A percentile compares a stretch with the other conserved stretches of the same genome.
phyloP scores from a whole-genome alignment of 2,113 vertebrate genomes.

The Prionailurus bengalensis region DNA sequence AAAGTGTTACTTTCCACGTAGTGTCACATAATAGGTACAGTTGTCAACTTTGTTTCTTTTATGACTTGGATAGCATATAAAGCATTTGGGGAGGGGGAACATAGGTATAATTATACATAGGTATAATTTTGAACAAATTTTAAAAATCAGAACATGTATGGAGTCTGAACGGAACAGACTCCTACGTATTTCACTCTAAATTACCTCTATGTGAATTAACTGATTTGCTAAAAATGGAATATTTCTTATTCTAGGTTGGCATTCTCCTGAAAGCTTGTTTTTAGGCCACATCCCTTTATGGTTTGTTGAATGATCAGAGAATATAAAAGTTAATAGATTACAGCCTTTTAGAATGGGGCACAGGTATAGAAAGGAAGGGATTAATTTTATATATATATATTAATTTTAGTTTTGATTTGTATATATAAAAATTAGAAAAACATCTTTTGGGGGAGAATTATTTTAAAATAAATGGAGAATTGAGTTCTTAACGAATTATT shows the following conservation, averaged over 20 bases:
- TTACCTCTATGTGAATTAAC: constrained; percentile 1
- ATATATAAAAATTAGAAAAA: neutral
- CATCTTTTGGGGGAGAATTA: neutral
- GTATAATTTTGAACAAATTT: constrained; percentile 21
- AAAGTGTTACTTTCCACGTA: neutral
- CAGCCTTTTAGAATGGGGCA: constrained; percentile 2
- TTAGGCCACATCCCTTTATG: constrained; percentile 34
- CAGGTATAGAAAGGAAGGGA: neutral
- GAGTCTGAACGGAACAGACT: neutral
- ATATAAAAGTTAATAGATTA: constrained; percentile 25
- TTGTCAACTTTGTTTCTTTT: neutral
- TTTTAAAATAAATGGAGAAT: constrained; percentile 30
- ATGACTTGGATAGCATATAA: neutral
- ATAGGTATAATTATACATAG: neutral
- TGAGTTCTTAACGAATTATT: constrained; percentile 4
- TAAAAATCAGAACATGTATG: neutral
- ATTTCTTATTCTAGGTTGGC: constrained; percentile 27
- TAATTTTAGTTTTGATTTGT: neutral
- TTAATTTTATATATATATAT: neutral
- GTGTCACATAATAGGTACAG: neutral
- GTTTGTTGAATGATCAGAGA: constrained; percentile 6
- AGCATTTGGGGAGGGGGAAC: neutral
- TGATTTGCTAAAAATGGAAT: constrained; percentile 52
- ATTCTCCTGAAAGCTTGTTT: constrained; percentile 47
- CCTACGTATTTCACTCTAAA: constrained; percentile 21